A percentile compares a stretch with the other conserved stretches of the same genome.
phyloP scores from a whole-genome alignment of 1,140 invertebrate species.

The Nephila pilipes region DNA sequence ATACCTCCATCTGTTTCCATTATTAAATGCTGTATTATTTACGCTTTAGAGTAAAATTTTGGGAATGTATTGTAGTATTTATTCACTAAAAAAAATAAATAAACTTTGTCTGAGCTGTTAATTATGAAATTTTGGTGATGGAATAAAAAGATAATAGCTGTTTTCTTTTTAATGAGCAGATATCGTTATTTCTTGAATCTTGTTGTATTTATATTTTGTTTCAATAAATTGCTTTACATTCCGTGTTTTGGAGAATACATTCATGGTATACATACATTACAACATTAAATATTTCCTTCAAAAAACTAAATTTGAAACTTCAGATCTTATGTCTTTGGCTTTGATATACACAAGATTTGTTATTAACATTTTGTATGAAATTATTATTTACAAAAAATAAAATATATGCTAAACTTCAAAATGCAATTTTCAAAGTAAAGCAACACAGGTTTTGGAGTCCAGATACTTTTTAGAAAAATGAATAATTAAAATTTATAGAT shows the following conservation, averaged over 20 bases:
- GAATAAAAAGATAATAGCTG: not conserved
- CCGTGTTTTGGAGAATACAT: not conserved
- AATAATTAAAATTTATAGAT: too few relatives aligned
- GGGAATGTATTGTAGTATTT: slow-evolving; percentile 28
- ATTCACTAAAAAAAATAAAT: slow-evolving; percentile 5
- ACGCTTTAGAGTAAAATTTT: slow-evolving; percentile 24
- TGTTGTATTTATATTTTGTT: slow-evolving; percentile 38
- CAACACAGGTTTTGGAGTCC: too few relatives aligned
- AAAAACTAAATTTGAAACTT: too few relatives aligned
- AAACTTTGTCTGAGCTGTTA: slow-evolving; percentile 21
- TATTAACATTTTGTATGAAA: too few relatives aligned
- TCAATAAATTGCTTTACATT: slow-evolving; percentile 25
- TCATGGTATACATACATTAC: too few relatives aligned
- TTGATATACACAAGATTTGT: too few relatives aligned
- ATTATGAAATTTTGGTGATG: slow-evolving; percentile 15
- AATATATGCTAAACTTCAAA: too few relatives aligned
- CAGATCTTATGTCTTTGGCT: too few relatives aligned
- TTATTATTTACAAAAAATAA: too few relatives aligned
- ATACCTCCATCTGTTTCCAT: slow-evolving; percentile 23
- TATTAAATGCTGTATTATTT: slow-evolving; percentile 48
- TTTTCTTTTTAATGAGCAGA: not conserved
- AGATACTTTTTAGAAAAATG: too few relatives aligned
- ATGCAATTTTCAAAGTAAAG: too few relatives aligned
- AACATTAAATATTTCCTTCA: too few relatives aligned
- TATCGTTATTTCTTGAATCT: slow-evolving; percentile 1